Percentiles rank a stretch among this genome's conserved stretches.
phyloP scores from a whole-genome alignment of 2,888 invertebrate species.

The Digitonthophagus gazella region DNA sequence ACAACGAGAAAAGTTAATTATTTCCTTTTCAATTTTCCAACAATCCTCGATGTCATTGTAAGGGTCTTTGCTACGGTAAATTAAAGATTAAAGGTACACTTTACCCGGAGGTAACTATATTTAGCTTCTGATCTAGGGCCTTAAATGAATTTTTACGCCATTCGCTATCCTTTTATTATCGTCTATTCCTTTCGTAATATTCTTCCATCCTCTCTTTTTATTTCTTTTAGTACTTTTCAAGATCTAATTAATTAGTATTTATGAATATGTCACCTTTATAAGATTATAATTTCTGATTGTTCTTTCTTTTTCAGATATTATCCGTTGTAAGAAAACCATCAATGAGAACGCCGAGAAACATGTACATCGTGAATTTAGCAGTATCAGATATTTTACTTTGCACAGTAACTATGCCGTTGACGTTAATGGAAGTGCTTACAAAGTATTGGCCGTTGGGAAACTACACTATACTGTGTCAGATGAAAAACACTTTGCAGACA shows the following conservation, averaged over 20 bases:
- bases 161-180: background rate
- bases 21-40: too few species aligned
- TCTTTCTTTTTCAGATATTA: constrained; percentile 44
- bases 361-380: constrained; percentile 90
- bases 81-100: too few species aligned
- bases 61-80: too few species aligned
- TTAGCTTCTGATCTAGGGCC: background rate
- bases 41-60: too few species aligned
- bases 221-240: too few species aligned
- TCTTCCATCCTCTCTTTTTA: background rate
- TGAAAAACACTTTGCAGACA: constrained; percentile 83
- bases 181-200: background rate
- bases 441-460: constrained; percentile 86
- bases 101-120: too few species aligned
- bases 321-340: constrained; percentile 79
- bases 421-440: constrained; percentile 80
- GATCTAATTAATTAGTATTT: too few species aligned
- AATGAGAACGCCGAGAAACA: constrained; percentile 90
- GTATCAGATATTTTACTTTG: constrained; percentile 82
- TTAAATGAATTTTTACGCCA: background rate
- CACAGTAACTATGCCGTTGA: constrained; percentile 86
- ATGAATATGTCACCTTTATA: too few species aligned
- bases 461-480: constrained; percentile 76
- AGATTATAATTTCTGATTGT: too few species aligned
- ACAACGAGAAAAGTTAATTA: too few species aligned